Evolutionary conservation across 2,888 invertebrate species (phyloP).

Genomic region (Melieria crassipennis): DNA sequence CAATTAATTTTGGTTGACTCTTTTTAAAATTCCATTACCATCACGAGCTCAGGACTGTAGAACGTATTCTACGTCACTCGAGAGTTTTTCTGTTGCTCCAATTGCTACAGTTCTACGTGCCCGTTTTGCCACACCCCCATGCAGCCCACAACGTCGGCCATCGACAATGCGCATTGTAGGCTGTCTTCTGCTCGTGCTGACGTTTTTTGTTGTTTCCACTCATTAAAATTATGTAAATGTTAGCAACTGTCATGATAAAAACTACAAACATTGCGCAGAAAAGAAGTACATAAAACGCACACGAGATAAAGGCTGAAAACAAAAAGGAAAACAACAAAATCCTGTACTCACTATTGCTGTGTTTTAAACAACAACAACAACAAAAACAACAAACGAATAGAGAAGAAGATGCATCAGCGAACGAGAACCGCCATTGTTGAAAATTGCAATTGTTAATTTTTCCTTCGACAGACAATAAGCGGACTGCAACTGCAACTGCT

Average conservation of each 20-base stretch:
- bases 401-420: constrained; percentile 34
- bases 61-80: neutral
- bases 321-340: constrained; percentile 5
- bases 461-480: constrained; percentile 39
- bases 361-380: constrained; percentile 31
- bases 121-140: no score
- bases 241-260: constrained; percentile 55
- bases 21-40: no score
- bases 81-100: neutral
- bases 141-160: no score
- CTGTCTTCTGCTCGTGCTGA: no score
- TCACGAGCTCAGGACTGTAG: no score
- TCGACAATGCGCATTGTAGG: no score
- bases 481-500: no score
- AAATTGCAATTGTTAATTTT: constrained; percentile 53
- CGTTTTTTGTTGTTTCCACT: constrained; percentile 45
- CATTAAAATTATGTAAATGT: constrained; percentile 50
- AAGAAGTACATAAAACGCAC: constrained; percentile 41
- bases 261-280: constrained; percentile 49
- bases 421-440: constrained; percentile 44
- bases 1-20: no score
- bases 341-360: no score
- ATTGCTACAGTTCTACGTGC: neutral
- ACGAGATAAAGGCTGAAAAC: constrained; percentile 23
- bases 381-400: constrained; percentile 50